Conservation (phyloP, 1,140 invertebrate genomes). For the Drosophila ficusphila region DNA sequence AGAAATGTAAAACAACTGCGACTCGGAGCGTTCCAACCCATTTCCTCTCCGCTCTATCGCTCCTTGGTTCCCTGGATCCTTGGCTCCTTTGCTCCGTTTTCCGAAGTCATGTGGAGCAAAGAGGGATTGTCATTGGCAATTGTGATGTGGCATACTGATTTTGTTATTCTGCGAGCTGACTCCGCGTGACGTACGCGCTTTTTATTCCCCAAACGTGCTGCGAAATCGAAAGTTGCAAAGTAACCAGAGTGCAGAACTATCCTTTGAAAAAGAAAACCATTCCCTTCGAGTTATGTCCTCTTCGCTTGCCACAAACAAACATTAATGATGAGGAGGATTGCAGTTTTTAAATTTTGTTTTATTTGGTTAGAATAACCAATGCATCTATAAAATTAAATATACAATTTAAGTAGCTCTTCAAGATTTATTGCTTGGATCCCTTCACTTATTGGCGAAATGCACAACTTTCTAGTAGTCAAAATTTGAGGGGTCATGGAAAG, state of each 20-base stretch:
- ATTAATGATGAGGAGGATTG: too few relatives aligned
- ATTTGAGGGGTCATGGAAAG: conserved; percentile 18
- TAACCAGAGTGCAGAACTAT: conserved; percentile 11
- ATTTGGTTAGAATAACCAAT: too few relatives aligned
- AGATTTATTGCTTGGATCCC: conserved; percentile 26
- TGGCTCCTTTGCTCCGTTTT: background rate
- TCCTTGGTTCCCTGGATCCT: background rate
- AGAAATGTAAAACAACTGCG: conserved; percentile 46
- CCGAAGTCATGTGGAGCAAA: conserved; percentile 13
- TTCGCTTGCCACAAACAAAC: too few relatives aligned
- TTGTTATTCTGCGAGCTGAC: conserved; percentile 32
- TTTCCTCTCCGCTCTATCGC: conserved; percentile 4
- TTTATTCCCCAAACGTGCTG: conserved; percentile 48
- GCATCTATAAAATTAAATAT: too few relatives aligned
- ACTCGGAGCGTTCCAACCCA: conserved; percentile 18
- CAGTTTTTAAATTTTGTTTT: too few relatives aligned
- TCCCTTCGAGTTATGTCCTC: background rate
- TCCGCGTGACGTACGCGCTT: conserved; percentile 47
- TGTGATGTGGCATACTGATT: conserved; percentile 35
- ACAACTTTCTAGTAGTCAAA: conserved; percentile 17
- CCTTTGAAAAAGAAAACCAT: background rate
- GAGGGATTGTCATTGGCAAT: conserved; percentile 34
- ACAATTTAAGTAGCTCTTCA: too few relatives aligned
- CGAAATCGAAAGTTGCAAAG: conserved; percentile 33
- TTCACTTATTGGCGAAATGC: conserved; percentile 11